A percentile compares a stretch with the other conserved stretches of the same genome.
phyloP scores from a whole-genome alignment of 2,113 vertebrate species.

The Procavia capensis region DNA sequence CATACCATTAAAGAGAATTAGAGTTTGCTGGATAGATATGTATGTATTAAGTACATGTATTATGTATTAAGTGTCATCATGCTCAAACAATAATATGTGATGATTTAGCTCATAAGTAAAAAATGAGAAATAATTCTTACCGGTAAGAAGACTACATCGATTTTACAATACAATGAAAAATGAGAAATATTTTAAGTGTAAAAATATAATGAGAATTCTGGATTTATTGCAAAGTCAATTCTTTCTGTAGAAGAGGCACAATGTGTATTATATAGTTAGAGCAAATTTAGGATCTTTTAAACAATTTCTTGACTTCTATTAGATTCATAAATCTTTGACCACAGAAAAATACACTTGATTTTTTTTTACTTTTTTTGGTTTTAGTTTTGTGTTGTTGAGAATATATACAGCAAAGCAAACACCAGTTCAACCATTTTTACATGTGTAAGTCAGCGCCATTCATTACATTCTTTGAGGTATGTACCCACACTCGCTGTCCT shows the following conservation, averaged over 20 bases:
- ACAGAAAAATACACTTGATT: neutral
- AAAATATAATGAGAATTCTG: neutral
- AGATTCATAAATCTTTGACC: neutral
- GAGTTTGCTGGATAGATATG: neutral
- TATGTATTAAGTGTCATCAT: neutral
- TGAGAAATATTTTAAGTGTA: neutral
- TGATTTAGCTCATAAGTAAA: neutral
- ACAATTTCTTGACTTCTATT: neutral
- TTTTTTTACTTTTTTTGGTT: neutral
- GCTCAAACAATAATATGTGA: neutral
- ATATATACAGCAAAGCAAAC: neutral
- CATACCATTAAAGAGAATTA: neutral
- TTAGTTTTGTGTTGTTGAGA: neutral
- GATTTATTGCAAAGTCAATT: neutral
- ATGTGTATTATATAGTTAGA: neutral
- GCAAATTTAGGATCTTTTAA: neutral
- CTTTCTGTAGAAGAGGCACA: neutral
- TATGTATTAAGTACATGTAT: no score
- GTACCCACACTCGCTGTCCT: no score
- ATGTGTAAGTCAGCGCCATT: no score
- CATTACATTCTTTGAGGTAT: no score
- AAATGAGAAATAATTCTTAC: neutral
- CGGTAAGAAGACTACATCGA: constrained; percentile 11
- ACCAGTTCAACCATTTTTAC: neutral
- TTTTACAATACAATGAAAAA: neutral